These are phyloP conservation scores for Nomada hirtipes DNA, from an alignment of 2,888 invertebrate species.

Conservation along the genomic window DNA sequence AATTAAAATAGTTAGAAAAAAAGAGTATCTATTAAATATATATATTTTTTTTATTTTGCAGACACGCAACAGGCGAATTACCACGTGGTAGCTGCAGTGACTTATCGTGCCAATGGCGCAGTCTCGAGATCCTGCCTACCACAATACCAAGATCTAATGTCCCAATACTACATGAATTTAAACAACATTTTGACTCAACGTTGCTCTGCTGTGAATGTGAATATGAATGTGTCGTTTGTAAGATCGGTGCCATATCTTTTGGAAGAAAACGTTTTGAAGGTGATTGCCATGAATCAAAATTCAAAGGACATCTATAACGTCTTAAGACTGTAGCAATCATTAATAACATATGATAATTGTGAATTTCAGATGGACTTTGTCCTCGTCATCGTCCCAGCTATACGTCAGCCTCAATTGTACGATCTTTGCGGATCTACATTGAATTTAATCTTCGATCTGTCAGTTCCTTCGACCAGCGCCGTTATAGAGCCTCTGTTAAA, in stretches of 20 bases:
- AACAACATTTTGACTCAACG: slow-evolving; percentile 94
- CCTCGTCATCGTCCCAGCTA: slow-evolving; percentile 93
- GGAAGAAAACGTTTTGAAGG: slow-evolving; percentile 94
- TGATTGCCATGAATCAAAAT: slow-evolving; percentile 49
- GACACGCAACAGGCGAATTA: slow-evolving; percentile 98
- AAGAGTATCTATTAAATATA: neutral
- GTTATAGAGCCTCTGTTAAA: slow-evolving; percentile 95
- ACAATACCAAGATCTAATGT: slow-evolving; percentile 93
- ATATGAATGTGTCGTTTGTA: slow-evolving; percentile 96
- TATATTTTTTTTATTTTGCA: slow-evolving; percentile 74
- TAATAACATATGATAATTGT: neutral
- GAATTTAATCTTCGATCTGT: slow-evolving; percentile 96
- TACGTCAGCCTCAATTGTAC: slow-evolving; percentile 95
- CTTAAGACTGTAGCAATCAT: too few species aligned
- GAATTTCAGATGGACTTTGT: slow-evolving; percentile 91
- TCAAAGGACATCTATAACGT: too few species aligned
- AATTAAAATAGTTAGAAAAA: neutral
- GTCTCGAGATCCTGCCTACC: slow-evolving; percentile 93
- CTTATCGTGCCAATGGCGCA: slow-evolving; percentile 95
- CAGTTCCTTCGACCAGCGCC: slow-evolving; percentile 96
- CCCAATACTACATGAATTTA: slow-evolving; percentile 92
- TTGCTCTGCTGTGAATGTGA: slow-evolving; percentile 97
- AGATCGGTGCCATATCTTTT: slow-evolving; percentile 91
- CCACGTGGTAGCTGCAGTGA: slow-evolving; percentile 94
- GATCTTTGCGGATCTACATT: slow-evolving; percentile 97